Conservation (phyloP, 1,140 invertebrate genomes). For the Drosophila obscura region DNA sequence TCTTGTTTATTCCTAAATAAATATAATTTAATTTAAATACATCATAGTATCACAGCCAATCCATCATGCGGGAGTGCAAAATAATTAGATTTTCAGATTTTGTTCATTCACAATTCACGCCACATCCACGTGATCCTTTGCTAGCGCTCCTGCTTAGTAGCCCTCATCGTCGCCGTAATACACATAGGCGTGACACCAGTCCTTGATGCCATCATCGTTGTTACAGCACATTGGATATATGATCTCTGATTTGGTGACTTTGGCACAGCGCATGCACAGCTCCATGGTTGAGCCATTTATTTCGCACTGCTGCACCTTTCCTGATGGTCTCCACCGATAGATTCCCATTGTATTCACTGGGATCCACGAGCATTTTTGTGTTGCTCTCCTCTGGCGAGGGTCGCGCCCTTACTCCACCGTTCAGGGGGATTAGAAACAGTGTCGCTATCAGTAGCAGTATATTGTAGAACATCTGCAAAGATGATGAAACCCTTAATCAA, state of each 20-base stretch:
- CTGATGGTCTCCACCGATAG: constrained; percentile 63
- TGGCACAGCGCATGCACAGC: constrained; percentile 84
- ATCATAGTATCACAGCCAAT: constrained; percentile 77
- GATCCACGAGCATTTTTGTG: constrained; percentile 33
- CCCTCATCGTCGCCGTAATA: constrained; percentile 50
- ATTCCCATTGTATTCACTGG: constrained; percentile 68
- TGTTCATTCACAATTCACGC: not conserved
- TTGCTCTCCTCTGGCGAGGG: constrained; percentile 36
- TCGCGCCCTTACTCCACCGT: constrained; percentile 16
- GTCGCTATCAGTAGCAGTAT: constrained; percentile 11
- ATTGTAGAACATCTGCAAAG: constrained; percentile 50
- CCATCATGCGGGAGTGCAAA: constrained; percentile 26
- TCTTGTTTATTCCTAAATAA: constrained; percentile 61
- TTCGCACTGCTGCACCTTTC: constrained; percentile 77
- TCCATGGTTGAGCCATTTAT: constrained; percentile 71
- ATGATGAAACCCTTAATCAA: constrained; percentile 13
- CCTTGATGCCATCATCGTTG: constrained; percentile 82
- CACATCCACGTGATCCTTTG: not conserved
- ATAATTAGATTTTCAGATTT: constrained; percentile 16
- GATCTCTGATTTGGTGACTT: constrained; percentile 84
- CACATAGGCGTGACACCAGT: constrained; percentile 84
- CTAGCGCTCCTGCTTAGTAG: not conserved
- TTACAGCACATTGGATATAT: constrained; percentile 85
- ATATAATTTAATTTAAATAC: constrained; percentile 54
- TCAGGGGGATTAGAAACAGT: constrained; percentile 4